These are phyloP conservation scores for Agrochola lota DNA, from an alignment of 2,888 invertebrate species.

Conservation along the genomic window DNA sequence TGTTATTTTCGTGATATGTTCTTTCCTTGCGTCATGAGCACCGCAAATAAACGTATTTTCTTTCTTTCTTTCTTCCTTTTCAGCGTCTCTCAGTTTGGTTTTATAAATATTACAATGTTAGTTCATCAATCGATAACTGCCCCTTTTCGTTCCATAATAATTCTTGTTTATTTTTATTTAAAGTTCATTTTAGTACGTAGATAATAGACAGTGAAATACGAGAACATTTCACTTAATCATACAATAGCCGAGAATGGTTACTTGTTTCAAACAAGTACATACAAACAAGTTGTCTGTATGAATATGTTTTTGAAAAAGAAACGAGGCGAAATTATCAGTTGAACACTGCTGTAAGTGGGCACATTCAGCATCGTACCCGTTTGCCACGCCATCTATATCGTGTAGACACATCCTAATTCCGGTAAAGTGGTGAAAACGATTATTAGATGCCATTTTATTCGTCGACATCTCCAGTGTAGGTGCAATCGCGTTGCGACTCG, in stretches of 20 bases:
- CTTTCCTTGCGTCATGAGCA: no score
- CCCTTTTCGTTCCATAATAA: background rate
- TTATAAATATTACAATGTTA: background rate
- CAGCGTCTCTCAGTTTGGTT: background rate
- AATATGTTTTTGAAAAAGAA: background rate
- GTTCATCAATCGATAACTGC: background rate
- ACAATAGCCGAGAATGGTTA: no score
- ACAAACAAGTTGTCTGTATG: background rate
- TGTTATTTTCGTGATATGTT: no score
- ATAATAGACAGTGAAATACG: background rate
- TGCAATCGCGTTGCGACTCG: constrained; percentile 69
- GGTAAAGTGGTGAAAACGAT: constrained; percentile 50
- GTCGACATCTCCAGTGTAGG: constrained; percentile 55
- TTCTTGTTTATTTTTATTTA: background rate
- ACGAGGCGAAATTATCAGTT: background rate
- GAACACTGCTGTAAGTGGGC: constrained; percentile 5
- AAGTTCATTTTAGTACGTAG: background rate
- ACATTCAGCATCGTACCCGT: constrained; percentile 8
- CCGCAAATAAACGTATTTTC: no score
- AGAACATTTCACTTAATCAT: background rate
- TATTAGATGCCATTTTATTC: constrained; percentile 66
- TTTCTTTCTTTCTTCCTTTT: no score
- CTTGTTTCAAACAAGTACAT: background rate
- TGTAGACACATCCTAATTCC: constrained; percentile 33
- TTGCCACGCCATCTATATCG: constrained; percentile 19